A percentile compares a stretch with the other conserved stretches of the same genome.
Conservation (phyloP, 1,140 invertebrate genomes). For the Zaprionus lachaisei region DNA sequence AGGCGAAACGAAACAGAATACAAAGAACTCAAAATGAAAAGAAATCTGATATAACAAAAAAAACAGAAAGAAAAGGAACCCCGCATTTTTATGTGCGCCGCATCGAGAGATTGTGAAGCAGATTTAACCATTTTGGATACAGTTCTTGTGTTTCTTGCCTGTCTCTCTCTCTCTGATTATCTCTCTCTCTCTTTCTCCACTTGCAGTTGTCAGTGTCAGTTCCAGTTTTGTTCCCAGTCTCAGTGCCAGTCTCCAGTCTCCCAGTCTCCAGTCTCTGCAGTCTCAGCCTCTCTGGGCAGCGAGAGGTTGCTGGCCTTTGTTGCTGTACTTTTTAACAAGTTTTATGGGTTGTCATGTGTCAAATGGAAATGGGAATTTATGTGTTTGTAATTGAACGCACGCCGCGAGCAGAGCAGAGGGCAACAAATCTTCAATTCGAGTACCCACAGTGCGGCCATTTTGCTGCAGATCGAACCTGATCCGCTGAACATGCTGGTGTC, state of each 20-base stretch:
- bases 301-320: slow-evolving; percentile 64
- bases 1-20: slow-evolving; percentile 56
- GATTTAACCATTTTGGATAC: slow-evolving; percentile 80
- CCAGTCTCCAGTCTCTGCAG: slow-evolving; percentile 14
- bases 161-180: background rate
- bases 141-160: slow-evolving; percentile 43
- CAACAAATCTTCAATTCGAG: slow-evolving; percentile 41
- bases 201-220: slow-evolving; percentile 10
- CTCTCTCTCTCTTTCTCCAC: background rate
- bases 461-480: slow-evolving; percentile 40
- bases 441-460: slow-evolving; percentile 40
- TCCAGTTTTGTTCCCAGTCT: slow-evolving; percentile 4
- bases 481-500: slow-evolving; percentile 57
- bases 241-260: background rate
- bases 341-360: slow-evolving; percentile 84
- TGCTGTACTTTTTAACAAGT: slow-evolving; percentile 80
- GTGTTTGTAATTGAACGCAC: slow-evolving; percentile 83
- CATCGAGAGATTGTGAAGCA: slow-evolving; percentile 66
- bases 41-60: slow-evolving; percentile 76
- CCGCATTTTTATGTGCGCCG: slow-evolving; percentile 69
- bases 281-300: slow-evolving; percentile 42
- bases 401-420: slow-evolving; percentile 54
- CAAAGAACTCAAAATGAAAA: slow-evolving; percentile 54
- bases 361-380: slow-evolving; percentile 84
- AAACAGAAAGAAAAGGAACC: slow-evolving; percentile 53